Percentiles rank a stretch among this genome's conserved stretches.
phyloP scores from a whole-genome alignment of 1,140 invertebrate genomes.

The Cyphomyrmex costatus region DNA sequence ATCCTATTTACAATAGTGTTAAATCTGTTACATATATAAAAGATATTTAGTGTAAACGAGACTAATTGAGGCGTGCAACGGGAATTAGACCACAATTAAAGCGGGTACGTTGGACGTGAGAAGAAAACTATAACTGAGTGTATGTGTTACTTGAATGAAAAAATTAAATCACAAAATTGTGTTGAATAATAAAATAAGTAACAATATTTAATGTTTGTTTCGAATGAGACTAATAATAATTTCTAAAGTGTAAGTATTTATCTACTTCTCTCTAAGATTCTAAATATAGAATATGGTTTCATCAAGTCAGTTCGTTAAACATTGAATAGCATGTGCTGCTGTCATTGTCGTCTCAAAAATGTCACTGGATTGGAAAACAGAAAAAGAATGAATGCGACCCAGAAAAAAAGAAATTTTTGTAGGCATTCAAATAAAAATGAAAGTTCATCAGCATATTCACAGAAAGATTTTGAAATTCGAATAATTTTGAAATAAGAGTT shows the following conservation, averaged over 20 bases:
- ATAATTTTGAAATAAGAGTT: too few species aligned
- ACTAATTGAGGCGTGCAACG: conserved; percentile 26
- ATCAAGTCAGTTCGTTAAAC: too few species aligned
- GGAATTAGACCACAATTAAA: conserved; percentile 37
- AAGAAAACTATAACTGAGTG: neutral
- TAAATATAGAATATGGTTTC: too few species aligned
- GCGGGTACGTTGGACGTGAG: neutral
- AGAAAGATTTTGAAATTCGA: too few species aligned
- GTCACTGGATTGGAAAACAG: too few species aligned
- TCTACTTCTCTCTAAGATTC: too few species aligned
- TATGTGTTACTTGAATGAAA: neutral
- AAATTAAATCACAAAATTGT: neutral
- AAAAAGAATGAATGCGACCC: too few species aligned
- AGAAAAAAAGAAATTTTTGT: too few species aligned
- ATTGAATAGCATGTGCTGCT: too few species aligned
- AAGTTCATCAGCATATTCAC: too few species aligned
- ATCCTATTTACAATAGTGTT: conserved; percentile 7
- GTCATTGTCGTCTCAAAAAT: too few species aligned
- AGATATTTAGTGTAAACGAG: conserved; percentile 18
- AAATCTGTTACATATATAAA: neutral
- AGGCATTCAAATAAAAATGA: too few species aligned
- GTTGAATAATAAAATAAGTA: conserved; percentile 1
- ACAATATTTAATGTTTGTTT: neutral
- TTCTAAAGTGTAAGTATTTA: neutral
- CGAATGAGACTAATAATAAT: neutral